phyloP scores from a whole-genome alignment of 2,888 invertebrate genomes.

The Endomychus coccineus region DNA sequence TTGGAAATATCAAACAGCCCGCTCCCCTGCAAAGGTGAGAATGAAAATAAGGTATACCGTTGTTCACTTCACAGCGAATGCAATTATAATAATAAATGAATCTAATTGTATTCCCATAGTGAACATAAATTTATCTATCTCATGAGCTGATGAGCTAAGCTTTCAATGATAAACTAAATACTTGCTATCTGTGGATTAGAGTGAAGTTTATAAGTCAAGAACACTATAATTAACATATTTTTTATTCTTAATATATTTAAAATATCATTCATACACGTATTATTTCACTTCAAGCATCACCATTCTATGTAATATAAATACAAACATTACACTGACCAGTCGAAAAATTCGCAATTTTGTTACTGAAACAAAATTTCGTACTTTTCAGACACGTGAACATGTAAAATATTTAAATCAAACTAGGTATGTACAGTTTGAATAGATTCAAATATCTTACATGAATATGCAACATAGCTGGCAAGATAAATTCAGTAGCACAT shows the following conservation, averaged over 20 bases:
- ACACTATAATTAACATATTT: slow-evolving; percentile 14
- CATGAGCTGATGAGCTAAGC: too few species aligned
- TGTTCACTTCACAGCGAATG: too few species aligned
- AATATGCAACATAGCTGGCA: slow-evolving; percentile 19
- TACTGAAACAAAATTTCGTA: slow-evolving; percentile 30
- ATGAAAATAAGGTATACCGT: too few species aligned
- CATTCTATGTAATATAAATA: slow-evolving; percentile 36
- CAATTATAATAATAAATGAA: too few species aligned
- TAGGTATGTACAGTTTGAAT: slow-evolving; percentile 15
- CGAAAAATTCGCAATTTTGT: slow-evolving; percentile 31
- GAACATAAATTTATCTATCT: too few species aligned
- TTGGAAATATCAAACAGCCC: too few species aligned
- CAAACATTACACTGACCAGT: slow-evolving; percentile 32
- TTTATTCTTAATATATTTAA: slow-evolving; percentile 35
- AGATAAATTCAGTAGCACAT: slow-evolving; percentile 4
- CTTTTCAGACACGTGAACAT: slow-evolving; percentile 18
- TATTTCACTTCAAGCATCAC: slow-evolving; percentile 32
- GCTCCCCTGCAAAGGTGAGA: too few species aligned
- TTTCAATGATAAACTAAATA: too few species aligned
- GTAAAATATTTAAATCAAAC: slow-evolving; percentile 17
- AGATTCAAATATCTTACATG: slow-evolving; percentile 23
- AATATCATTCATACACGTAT: slow-evolving; percentile 37
- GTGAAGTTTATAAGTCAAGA: slow-evolving; percentile 6
- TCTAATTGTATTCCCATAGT: too few species aligned
- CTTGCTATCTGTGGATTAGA: not conserved